Percentiles rank a stretch among this genome's conserved stretches.
phyloP scores from a whole-genome alignment of 2,797 vertebrate genomes.

The Varecia variegata region DNA sequence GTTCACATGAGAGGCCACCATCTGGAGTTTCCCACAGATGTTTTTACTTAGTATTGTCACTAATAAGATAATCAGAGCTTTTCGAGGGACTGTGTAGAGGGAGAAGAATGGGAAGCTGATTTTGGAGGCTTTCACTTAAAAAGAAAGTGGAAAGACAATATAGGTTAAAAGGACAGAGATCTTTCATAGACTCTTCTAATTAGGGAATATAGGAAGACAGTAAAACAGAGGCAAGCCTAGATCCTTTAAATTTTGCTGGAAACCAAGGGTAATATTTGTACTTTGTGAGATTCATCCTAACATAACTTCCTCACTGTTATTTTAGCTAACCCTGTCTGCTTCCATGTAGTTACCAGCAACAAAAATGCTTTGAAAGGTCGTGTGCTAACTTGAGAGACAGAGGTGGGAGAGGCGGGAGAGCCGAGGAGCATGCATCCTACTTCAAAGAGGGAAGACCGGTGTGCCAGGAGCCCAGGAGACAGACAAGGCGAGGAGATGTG shows the following conservation, averaged over 20 bases:
- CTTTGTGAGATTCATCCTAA: background rate
- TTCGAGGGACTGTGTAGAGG: background rate
- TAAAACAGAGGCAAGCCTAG: background rate
- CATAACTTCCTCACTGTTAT: background rate
- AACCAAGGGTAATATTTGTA: background rate
- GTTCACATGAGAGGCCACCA: background rate
- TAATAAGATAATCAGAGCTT: background rate
- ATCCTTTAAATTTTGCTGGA: background rate
- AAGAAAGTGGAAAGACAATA: background rate
- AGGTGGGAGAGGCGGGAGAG: background rate
- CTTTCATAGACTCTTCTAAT: background rate
- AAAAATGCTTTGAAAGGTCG: background rate
- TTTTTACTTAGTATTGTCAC: background rate
- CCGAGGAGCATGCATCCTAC: background rate
- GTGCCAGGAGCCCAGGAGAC: background rate
- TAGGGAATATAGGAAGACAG: background rate
- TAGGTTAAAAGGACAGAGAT: background rate
- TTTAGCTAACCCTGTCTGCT: background rate
- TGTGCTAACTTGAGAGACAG: background rate
- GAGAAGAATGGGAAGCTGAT: background rate
- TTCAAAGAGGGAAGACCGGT: background rate
- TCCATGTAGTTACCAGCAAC: background rate
- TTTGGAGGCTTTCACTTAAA: background rate
- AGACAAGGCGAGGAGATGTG: background rate
- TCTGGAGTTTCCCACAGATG: background rate